Base-by-base conservation (phyloP, 2,888 invertebrate genomes). In the Eupithecia subumbrata region DNA sequence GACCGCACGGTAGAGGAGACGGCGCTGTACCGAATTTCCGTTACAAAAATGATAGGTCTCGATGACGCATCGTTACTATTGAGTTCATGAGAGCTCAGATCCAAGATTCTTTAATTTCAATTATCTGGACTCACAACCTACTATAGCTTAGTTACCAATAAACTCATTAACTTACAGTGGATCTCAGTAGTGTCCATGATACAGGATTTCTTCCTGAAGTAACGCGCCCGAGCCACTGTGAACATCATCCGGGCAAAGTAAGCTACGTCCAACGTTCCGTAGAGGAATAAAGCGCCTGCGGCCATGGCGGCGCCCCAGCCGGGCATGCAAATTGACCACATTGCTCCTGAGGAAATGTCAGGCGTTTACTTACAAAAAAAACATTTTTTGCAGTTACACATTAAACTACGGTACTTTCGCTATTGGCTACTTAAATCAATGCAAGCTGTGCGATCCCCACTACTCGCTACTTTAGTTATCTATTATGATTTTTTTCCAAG, bases 231-330 rank as follows among this genome's bases (percentile, higher is more conserved):
- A 43, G 97, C 92, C 0, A 97, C 96, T 25, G 96, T 96, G 81
- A 96, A 92, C 88, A 96, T 95, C 95, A 96, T 96, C 73, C 97
- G 91, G 9, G 96, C 92, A 88, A 97, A 97, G 90, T 97, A 97
- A 52, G 97, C 96, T 72, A 97, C 94, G 86, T 97, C 97, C 75
- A 97, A 85, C 69, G 96, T 93, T 18, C 95, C 92, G 87, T 97
- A 96, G 4, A 96, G 92, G 8, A 96, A 85, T 76, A 96, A 85
- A 0, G 92, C 90, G 2, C 95, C 91, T 0, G 92, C 91, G 43
- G 92, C 91, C 84, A 92, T 77, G 45, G 91, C 93, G 11, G 93
- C 93, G 4, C 93, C 88, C 91, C 95, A 95, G 0, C 93, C 93
- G 0, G 94, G 93, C 48, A 95, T 82, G 82, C 92, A 93, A 0